Conservation (phyloP, 2,888 invertebrate genomes). For the Onchidella celtica region DNA sequence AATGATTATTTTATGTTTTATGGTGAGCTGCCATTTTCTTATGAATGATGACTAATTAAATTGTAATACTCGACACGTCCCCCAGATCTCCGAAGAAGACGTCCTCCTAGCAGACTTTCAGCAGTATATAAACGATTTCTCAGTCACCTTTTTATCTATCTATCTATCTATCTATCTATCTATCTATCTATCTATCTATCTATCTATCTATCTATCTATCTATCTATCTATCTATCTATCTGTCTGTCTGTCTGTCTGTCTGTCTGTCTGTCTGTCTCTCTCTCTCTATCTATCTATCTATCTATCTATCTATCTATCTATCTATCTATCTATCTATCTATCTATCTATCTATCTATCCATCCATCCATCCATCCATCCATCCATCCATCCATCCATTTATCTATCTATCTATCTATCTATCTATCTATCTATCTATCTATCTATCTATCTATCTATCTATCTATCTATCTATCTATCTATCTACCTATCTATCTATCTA, state of each 20-base stretch:
- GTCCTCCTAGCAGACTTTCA: too few relatives aligned
- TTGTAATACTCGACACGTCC: too few relatives aligned
- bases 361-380: not conserved
- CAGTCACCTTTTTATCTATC: too few relatives aligned
- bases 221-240: not conserved
- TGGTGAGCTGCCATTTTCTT: too few relatives aligned
- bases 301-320: not conserved
- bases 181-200: too few relatives aligned
- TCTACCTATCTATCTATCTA: not conserved
- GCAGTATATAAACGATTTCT: too few relatives aligned
- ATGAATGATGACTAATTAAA: too few relatives aligned
- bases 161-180: too few relatives aligned
- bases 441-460: not conserved
- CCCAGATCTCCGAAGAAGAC: too few relatives aligned
- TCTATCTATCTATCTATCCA: not conserved
- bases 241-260: not conserved
- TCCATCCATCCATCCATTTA: not conserved
- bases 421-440: conserved; percentile 7
- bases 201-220: not conserved
- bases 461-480: not conserved
- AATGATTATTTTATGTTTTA: too few relatives aligned
- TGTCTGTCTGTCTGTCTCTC: not conserved
- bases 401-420: conserved; percentile 27
- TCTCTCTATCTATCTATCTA: not conserved
- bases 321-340: not conserved